These are phyloP conservation scores for Semibalanus balanoides DNA, from an alignment of 1,140 invertebrate genomes.

Conservation along the genomic window DNA sequence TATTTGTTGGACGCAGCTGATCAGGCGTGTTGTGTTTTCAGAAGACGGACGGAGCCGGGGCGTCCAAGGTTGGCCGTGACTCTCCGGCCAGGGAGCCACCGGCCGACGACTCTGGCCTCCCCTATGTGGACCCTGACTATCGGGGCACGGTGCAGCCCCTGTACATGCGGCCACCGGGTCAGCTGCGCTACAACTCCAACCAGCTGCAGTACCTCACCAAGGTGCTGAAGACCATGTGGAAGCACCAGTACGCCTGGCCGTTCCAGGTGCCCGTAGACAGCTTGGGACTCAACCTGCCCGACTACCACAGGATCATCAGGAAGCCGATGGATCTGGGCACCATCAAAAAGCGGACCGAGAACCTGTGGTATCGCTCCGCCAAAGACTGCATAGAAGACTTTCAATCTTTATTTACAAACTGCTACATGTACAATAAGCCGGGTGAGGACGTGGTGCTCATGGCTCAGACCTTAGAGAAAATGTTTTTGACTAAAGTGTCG, in stretches of 20 bases:
- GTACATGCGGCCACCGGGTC: conserved; percentile 53
- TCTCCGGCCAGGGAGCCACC: too few species aligned
- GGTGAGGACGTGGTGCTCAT: conserved; percentile 97
- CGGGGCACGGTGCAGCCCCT: conserved; percentile 45
- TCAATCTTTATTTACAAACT: conserved; percentile 98
- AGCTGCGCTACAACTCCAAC: conserved; percentile 77
- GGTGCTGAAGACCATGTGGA: conserved; percentile 91
- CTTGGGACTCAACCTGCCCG: conserved; percentile 86
- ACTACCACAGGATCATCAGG: conserved; percentile 96
- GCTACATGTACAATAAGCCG: conserved; percentile 97
- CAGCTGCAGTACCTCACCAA: conserved; percentile 89
- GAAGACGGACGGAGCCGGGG: too few species aligned
- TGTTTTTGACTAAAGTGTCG: conserved; percentile 82
- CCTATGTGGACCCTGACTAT: background rate
- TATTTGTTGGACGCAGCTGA: too few species aligned
- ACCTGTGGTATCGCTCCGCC: conserved; percentile 89
- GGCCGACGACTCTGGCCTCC: too few species aligned
- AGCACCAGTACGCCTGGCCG: conserved; percentile 97
- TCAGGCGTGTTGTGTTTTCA: too few species aligned
- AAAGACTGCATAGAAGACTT: conserved; percentile 97
- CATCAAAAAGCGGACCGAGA: conserved; percentile 93
- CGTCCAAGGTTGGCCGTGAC: too few species aligned
- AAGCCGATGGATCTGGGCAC: conserved; percentile 94
- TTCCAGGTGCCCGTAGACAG: conserved; percentile 95
- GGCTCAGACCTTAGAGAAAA: conserved; percentile 93